Percentiles rank a stretch among this genome's conserved stretches.
phyloP scores from a whole-genome alignment of 2,888 invertebrate genomes.

The Meiosimyza platycephala region DNA sequence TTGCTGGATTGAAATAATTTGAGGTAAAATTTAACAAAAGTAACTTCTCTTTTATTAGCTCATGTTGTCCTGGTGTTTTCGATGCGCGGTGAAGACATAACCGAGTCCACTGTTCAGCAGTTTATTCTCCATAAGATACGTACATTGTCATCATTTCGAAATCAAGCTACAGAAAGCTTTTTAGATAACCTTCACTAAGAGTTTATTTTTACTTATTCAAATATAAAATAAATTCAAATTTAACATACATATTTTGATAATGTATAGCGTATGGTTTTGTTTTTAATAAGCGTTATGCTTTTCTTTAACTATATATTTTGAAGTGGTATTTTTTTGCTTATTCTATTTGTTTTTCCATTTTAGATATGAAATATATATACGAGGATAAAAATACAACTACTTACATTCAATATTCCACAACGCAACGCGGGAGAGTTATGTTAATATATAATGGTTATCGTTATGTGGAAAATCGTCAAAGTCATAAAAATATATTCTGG shows the following conservation, averaged over 20 bases:
- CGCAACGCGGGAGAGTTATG: conserved; percentile 66
- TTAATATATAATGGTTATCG: conserved; percentile 66
- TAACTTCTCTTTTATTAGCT: conserved; percentile 51
- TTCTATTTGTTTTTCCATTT: conserved; percentile 38
- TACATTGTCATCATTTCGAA: conserved; percentile 43
- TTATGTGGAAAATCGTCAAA: conserved; percentile 67
- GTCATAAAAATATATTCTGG: conserved; percentile 67
- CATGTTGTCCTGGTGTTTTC: conserved; percentile 65
- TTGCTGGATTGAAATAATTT: conserved; percentile 12
- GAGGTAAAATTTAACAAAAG: conserved; percentile 13
- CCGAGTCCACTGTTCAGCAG: conserved; percentile 52
- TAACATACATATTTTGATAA: too few species aligned
- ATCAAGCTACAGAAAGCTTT: too few species aligned
- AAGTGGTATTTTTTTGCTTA: neutral
- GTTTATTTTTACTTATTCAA: neutral
- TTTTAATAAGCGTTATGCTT: neutral
- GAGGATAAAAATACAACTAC: conserved; percentile 59
- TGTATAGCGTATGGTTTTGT: neutral
- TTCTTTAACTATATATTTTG: neutral
- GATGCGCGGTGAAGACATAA: conserved; percentile 56
- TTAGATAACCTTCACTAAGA: too few species aligned
- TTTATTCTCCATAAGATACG: conserved; percentile 59
- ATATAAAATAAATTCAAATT: conserved; percentile 5
- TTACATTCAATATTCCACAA: conserved; percentile 65
- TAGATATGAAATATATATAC: conserved; percentile 57